Evolutionary conservation across 2,888 invertebrate genomes (phyloP).

Genomic region (Cheilosia vulpina): DNA sequence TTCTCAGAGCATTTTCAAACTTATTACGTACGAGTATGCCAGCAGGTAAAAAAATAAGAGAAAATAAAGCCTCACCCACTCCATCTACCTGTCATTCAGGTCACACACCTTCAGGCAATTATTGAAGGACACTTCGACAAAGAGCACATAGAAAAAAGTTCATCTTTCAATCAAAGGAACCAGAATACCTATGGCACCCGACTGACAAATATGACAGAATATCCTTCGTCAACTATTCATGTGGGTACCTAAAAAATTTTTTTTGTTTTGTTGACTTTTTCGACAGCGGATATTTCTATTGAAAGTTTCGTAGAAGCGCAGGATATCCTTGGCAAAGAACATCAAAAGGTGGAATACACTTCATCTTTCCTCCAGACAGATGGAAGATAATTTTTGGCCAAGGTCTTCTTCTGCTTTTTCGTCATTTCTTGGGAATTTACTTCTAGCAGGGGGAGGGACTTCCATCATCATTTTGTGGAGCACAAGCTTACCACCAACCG

Average conservation of each 20-base stretch:
- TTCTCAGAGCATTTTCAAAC: conserved; percentile 19
- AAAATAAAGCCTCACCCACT: not conserved
- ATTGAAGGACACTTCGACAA: conserved; percentile 45
- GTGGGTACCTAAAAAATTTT: not conserved
- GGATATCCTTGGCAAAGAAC: conserved; percentile 6
- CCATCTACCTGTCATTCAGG: conserved; percentile 13
- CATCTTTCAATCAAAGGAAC: conserved; percentile 33
- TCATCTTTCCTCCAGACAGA: conserved; percentile 10
- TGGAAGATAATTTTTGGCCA: conserved; percentile 16
- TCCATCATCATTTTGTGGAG: conserved; percentile 10
- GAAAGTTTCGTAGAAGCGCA: conserved; percentile 18
- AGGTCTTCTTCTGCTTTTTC: not conserved
- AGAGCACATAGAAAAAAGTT: conserved; percentile 38
- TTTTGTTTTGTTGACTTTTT: not conserved
- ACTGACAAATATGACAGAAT: conserved; percentile 20
- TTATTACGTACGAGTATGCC: conserved; percentile 6
- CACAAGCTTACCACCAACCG: not conserved
- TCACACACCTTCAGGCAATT: conserved; percentile 42
- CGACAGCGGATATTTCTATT: conserved; percentile 9
- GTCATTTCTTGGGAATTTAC: not conserved
- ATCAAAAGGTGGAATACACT: conserved; percentile 1
- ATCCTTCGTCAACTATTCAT: conserved; percentile 39
- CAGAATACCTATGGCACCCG: not conserved
- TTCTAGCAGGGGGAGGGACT: not conserved
- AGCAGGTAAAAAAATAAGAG: not conserved